Base-by-base conservation (phyloP, 2,113 vertebrate genomes). In the Zapus hudsonius region DNA sequence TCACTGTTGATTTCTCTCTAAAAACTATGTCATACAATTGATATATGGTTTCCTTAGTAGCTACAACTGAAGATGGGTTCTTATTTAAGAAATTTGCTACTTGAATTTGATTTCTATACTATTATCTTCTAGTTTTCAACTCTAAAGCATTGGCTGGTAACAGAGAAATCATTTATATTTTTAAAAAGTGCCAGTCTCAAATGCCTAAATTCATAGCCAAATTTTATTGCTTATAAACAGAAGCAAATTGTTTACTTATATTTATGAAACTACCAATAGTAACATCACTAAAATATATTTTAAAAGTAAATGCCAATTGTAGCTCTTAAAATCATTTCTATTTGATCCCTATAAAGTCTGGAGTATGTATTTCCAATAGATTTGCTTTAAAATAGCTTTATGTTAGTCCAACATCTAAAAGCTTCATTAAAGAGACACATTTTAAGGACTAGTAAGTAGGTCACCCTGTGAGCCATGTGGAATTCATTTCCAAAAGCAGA, bases 401-500 rank as follows among this genome's bases (percentile, higher is more conserved):
- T 73, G 10, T 88, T 85, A 82, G 72, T 59, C 7, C 11, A 69
- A n/a, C 13, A 66, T 88, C 15, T 19, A 78, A 95, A 83, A 27
- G 20, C 38, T 93, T 93, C 61, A 86, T 36, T 93, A 73, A 88
- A 87, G 22, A 82, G 42, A 79, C 27, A 52, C 47, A 25, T 66
- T 88, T 88, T 92, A 84, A 85, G 29, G 57, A 67, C 13, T 89
- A 61, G 40, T 80, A 92, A 96, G 59, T 87, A 82, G 87, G 91
- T 95, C 36, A 93, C n/a, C 33, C 22, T 42, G 19, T 57, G n/a
- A 6, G 59, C 52, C 57, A 25, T 84, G 3, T 89, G 4, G 76
- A 80, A 72, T 94, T 59, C 75, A 22, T 86, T 96, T 90, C 25
- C 63, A 63, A 95, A 95, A 80, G 33, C 44, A 94, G 40, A 27